phyloP scores from a whole-genome alignment of 2,797 vertebrate species.

The Erpetoichthys calabaricus region DNA sequence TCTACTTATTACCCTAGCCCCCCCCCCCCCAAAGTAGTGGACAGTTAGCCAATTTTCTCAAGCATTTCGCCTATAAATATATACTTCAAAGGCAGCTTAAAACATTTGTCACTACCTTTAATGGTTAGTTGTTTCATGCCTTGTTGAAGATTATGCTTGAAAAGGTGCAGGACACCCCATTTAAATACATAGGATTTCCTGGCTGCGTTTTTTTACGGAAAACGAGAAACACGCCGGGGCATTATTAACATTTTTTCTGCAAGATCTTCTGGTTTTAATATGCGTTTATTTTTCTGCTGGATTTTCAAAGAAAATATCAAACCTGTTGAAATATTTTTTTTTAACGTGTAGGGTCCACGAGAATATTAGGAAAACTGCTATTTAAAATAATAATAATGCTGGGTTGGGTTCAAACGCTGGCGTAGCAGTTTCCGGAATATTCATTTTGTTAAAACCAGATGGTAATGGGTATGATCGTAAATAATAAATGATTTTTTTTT shows the following conservation, averaged over 20 bases:
- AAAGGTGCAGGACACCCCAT: conserved; percentile 15
- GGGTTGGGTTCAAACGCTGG: background rate
- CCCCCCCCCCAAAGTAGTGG: background rate
- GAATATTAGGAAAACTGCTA: background rate
- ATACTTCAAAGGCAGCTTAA: conserved; percentile 1
- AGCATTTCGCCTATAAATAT: conserved; percentile 2
- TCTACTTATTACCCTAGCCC: conserved; percentile 1
- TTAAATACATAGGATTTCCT: conserved; percentile 12
- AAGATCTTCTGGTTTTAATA: conserved; percentile 11
- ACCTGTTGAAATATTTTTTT: background rate
- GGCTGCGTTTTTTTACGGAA: conserved; percentile 4
- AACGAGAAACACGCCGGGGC: conserved; percentile 1
- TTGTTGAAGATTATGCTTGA: conserved; percentile 43
- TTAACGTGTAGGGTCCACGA: conserved; percentile 9
- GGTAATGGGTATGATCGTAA: no score
- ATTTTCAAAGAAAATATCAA: no score
- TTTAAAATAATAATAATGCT: background rate
- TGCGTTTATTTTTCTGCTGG: conserved; percentile 14
- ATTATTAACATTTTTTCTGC: no score
- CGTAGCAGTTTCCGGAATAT: no score
- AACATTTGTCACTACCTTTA: conserved; percentile 28
- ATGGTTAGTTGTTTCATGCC: conserved; percentile 54
- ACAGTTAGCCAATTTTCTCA: conserved; percentile 2
- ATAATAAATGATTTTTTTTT: no score
- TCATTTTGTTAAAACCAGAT: no score